These are phyloP conservation scores for Basileuterus tristriatus DNA, from an alignment of 2,797 vertebrate species.

Conservation along the genomic window DNA sequence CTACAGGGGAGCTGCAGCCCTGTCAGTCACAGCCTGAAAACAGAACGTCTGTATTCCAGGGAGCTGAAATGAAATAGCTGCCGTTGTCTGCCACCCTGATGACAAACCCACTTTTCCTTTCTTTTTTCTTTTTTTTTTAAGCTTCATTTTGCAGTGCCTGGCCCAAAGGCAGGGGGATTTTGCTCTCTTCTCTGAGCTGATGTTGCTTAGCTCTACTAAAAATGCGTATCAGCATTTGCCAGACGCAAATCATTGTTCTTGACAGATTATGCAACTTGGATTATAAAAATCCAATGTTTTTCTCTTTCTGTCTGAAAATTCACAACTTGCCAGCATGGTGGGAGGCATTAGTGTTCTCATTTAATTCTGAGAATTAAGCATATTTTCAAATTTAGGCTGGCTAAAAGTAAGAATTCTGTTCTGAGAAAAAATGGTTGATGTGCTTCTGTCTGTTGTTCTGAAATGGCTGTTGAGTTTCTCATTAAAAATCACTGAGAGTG, in stretches of 20 bases:
- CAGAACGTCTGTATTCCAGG: not conserved
- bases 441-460: not conserved
- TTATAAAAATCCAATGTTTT: slow-evolving; percentile 33
- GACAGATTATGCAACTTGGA: slow-evolving; percentile 17
- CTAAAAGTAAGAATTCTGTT: not conserved
- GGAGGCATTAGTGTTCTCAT: not conserved
- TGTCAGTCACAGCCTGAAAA: not conserved
- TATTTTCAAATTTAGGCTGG: slow-evolving; percentile 3
- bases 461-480: slow-evolving; percentile 16
- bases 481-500: not conserved
- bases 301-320: not conserved
- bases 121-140: not conserved
- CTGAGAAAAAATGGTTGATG: not conserved
- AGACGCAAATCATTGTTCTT: slow-evolving; percentile 8
- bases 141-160: not conserved
- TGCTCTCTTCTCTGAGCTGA: not conserved
- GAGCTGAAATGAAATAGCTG: not conserved
- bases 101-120: not conserved
- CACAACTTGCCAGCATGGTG: not conserved
- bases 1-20: not conserved
- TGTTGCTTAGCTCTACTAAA: slow-evolving; percentile 25
- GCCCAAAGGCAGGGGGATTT: not conserved
- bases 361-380: slow-evolving; percentile 3
- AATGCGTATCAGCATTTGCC: not conserved
- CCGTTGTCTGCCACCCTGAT: not conserved